These are phyloP conservation scores for Lissonota sp. DNA, from an alignment of 2,888 invertebrate genomes.

Conservation along the genomic window DNA sequence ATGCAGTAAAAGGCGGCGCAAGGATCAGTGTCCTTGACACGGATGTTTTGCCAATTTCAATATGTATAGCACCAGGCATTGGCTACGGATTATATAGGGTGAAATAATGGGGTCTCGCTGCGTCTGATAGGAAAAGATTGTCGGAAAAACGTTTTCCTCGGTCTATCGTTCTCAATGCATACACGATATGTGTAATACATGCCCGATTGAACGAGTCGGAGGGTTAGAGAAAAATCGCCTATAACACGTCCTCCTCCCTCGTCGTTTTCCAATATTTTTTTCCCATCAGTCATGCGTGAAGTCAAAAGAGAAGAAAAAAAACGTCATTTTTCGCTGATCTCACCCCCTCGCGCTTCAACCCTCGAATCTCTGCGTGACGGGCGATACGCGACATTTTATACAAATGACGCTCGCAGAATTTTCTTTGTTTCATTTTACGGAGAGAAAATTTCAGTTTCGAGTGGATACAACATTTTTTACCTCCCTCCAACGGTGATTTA, in stretches of 20 bases:
- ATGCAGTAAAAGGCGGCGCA: neutral
- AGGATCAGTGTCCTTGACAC: slow-evolving; percentile 49
- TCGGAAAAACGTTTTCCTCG: neutral
- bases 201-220: slow-evolving; percentile 9
- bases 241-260: slow-evolving; percentile 5
- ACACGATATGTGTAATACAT: too few species aligned
- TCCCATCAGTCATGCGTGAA: slow-evolving; percentile 31
- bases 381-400: too few species aligned
- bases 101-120: neutral
- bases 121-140: slow-evolving; percentile 10
- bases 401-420: too few species aligned
- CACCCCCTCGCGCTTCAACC: neutral
- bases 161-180: neutral
- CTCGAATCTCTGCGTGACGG: slow-evolving; percentile 6
- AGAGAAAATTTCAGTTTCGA: too few species aligned
- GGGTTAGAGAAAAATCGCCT: slow-evolving; percentile 35
- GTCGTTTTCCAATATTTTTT: slow-evolving; percentile 23
- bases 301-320: neutral
- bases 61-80: slow-evolving; percentile 11
- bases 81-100: slow-evolving; percentile 6
- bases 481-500: too few species aligned
- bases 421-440: too few species aligned
- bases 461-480: too few species aligned
- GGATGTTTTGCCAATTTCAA: slow-evolving; percentile 23
- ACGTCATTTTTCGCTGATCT: slow-evolving; percentile 24